Evolutionary conservation across 30 jellyfish, hydroid and myxozoan species (phyloP).

Genomic region (Aurelia coerulea): DNA sequence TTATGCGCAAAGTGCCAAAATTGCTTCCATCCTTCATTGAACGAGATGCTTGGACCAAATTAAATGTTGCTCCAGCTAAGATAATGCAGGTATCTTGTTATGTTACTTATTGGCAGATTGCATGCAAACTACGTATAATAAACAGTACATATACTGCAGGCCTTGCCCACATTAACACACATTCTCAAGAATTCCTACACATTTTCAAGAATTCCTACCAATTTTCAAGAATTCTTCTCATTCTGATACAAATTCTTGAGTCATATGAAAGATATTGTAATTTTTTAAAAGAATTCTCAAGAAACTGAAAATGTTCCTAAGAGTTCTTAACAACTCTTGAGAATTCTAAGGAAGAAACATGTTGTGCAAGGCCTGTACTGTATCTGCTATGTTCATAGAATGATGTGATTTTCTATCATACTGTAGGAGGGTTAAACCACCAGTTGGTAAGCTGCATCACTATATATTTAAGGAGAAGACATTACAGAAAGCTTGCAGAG

Average conservation of each 20-base stretch:
- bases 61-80: conserved; percentile 43
- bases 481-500: too few species aligned
- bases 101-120: conserved; percentile 6
- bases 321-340: conserved; percentile 1
- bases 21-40: conserved; percentile 46
- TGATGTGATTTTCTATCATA: background rate
- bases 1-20: conserved; percentile 45
- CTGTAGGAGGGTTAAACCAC: background rate
- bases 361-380: conserved; percentile 32
- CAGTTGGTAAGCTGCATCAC: background rate
- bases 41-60: conserved; percentile 44
- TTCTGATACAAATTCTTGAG: conserved; percentile 14
- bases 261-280: conserved; percentile 6
- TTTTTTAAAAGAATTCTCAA: background rate
- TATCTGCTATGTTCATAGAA: background rate
- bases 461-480: background rate
- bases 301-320: too few species aligned
- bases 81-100: conserved; percentile 35
- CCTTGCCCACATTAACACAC: conserved; percentile 15
- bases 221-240: conserved; percentile 16
- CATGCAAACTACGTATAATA: background rate
- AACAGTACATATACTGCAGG: too few species aligned
- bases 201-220: too few species aligned
- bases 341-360: conserved; percentile 13
- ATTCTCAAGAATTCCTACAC: conserved; percentile 25